Evolutionary conservation across 2,888 invertebrate species (phyloP).

Genomic region (Dasysyrphus tricinctus): DNA sequence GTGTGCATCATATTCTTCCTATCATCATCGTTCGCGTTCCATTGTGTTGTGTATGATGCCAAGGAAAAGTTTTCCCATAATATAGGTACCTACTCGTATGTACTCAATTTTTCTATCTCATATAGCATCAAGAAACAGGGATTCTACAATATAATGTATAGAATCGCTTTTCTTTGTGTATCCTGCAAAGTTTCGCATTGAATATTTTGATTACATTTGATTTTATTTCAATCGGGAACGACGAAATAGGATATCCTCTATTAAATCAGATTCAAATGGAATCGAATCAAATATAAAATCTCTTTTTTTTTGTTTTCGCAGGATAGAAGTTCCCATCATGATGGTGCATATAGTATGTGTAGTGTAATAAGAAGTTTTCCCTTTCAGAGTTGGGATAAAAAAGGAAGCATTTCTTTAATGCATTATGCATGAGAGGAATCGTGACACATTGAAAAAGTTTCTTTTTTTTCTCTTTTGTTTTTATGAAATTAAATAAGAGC

Average conservation of each 20-base stretch:
- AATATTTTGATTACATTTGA: constrained; percentile 54
- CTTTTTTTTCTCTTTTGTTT: constrained; percentile 3
- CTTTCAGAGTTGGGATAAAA: background rate
- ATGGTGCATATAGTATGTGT: background rate
- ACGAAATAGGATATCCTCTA: constrained; percentile 22
- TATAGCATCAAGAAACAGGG: background rate
- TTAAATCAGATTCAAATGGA: constrained; percentile 51
- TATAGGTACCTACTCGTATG: no score
- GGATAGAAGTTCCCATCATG: constrained; percentile 4
- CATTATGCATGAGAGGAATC: constrained; percentile 57
- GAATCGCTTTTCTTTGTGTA: background rate
- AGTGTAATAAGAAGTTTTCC: constrained; percentile 15
- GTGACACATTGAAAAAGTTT: constrained; percentile 54
- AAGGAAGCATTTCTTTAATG: constrained; percentile 28
- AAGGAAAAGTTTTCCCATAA: background rate
- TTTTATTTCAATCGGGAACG: constrained; percentile 39
- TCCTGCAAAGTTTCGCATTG: constrained; percentile 16
- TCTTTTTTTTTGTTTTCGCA: background rate
- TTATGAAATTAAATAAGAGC: constrained; percentile 10
- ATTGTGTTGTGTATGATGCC: no score
- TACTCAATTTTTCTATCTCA: background rate
- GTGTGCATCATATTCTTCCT: background rate
- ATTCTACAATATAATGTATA: background rate
- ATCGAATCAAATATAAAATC: constrained; percentile 43
- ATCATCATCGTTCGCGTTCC: background rate